These are phyloP conservation scores for Tetropium fuscum DNA, from an alignment of 2,888 invertebrate genomes.

Conservation along the genomic window DNA sequence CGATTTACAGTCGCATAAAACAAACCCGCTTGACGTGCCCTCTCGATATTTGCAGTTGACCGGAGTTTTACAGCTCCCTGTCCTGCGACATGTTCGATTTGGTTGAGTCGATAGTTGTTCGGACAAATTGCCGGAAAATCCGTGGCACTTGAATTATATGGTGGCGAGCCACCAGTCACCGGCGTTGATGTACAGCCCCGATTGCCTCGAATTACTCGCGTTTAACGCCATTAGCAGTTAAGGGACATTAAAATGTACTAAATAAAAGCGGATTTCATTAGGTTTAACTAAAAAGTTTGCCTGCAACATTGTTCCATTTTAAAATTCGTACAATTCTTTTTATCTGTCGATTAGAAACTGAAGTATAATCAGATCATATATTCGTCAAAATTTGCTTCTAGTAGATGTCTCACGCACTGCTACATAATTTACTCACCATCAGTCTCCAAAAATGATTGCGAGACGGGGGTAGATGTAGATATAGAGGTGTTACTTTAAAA, in stretches of 20 bases:
- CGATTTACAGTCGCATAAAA: conserved; percentile 39
- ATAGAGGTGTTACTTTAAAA: no score
- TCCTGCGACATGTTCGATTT: conserved; percentile 48
- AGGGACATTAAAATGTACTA: conserved; percentile 12
- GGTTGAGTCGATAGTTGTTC: conserved; percentile 52
- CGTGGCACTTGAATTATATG: conserved; percentile 53
- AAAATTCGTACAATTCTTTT: no score
- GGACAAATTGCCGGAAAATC: conserved; percentile 56
- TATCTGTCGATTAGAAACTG: no score
- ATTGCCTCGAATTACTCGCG: not conserved
- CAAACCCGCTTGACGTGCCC: conserved; percentile 31
- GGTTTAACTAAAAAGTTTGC: not conserved
- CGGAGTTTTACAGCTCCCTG: conserved; percentile 46
- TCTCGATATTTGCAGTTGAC: conserved; percentile 48
- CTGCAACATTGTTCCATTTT: not conserved
- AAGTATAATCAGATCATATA: no score
- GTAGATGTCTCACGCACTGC: no score
- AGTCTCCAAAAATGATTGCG: no score
- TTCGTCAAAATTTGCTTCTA: no score
- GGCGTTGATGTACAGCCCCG: conserved; percentile 31
- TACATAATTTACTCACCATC: no score
- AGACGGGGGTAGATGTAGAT: no score
- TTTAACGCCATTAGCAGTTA: conserved; percentile 10
- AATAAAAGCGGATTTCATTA: conserved; percentile 13
- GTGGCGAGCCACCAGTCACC: conserved; percentile 46